Conservation (phyloP, 2,797 vertebrate genomes). For the Ptychadena robeensis region DNA sequence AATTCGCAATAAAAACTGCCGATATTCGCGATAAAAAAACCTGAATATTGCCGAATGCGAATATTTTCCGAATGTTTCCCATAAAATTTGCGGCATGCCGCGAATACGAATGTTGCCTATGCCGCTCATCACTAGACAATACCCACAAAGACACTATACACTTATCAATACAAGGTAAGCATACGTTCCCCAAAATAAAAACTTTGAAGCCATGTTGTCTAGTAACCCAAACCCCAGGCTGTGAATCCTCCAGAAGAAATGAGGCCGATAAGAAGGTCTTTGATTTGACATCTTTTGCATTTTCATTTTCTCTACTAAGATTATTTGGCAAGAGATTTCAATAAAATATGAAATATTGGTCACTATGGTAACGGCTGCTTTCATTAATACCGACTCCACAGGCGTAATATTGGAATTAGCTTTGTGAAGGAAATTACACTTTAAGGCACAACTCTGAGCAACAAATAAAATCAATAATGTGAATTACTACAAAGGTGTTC, state of each 20-base stretch:
- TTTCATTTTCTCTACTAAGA: constrained; percentile 33
- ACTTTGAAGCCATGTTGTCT: background rate
- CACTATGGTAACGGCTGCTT: constrained; percentile 15
- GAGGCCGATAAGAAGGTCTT: background rate
- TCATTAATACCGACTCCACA: background rate
- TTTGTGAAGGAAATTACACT: background rate
- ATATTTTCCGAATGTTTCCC: no score
- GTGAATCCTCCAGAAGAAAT: background rate
- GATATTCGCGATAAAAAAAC: no score
- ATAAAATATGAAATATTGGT: constrained; percentile 8
- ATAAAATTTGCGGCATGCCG: no score
- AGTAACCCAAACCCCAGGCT: background rate
- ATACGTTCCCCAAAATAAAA: background rate
- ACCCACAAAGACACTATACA: no score
- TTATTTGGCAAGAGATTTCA: constrained; percentile 18
- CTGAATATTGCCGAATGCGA: no score
- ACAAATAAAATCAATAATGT: background rate
- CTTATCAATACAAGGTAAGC: no score
- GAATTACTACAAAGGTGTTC: no score
- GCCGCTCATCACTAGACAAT: no score
- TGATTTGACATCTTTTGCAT: background rate
- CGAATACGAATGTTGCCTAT: no score
- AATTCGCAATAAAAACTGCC: no score
- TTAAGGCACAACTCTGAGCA: no score
- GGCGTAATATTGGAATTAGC: background rate